Percentiles rank a stretch among this genome's conserved stretches.
Conservation (phyloP, 35 echinoderm and acorn worm species). For the Patiria miniata region DNA sequence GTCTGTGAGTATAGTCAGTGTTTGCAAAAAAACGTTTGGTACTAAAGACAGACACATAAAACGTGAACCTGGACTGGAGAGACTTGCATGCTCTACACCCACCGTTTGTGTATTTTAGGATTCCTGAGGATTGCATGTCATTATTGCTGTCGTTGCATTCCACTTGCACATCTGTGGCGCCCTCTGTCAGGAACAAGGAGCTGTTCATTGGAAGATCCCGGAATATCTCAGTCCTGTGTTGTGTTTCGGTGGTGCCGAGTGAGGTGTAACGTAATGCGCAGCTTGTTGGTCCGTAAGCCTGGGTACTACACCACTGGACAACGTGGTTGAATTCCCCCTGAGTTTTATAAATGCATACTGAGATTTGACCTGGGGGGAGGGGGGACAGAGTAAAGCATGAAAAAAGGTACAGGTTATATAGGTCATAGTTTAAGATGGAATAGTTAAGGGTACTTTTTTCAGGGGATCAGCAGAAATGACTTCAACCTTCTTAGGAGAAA, state of each 20-base stretch:
- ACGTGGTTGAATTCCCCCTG: background rate
- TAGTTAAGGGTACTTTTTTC: no score
- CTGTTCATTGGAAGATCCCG: background rate
- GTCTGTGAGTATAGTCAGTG: no score
- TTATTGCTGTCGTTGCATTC: slow-evolving; percentile 19
- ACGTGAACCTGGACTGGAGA: no score
- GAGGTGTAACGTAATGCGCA: background rate
- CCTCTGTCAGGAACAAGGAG: background rate
- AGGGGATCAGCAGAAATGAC: no score
- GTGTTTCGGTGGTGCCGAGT: background rate
- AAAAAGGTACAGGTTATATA: no score
- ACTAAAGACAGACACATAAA: no score
- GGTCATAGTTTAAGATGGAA: no score
- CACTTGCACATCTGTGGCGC: background rate
- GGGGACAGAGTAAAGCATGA: background rate
- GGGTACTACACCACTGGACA: background rate
- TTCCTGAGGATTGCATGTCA: background rate
- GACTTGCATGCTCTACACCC: background rate
- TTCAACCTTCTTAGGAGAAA: no score
- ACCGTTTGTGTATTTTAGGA: background rate
- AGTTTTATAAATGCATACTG: background rate
- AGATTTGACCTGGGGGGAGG: background rate
- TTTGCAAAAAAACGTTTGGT: no score
- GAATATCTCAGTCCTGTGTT: background rate
- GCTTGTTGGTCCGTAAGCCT: background rate